Conservation (phyloP, 2,888 invertebrate genomes). For the Cephus pygmeus region DNA sequence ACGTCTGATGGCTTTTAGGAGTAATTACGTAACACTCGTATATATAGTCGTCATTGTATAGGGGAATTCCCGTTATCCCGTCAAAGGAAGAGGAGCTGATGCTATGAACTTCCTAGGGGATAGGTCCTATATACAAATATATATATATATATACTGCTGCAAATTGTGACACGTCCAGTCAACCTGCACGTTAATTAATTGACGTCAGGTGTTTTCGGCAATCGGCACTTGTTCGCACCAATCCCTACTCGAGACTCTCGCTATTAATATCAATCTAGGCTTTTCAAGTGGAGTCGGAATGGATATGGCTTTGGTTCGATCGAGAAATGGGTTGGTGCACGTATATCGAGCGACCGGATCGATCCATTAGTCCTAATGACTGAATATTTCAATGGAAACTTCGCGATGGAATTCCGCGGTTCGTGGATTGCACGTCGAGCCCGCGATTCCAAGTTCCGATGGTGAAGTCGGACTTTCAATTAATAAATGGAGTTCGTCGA, state of each 20-base stretch:
- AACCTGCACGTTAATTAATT: not conserved
- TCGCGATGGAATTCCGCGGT: not conserved
- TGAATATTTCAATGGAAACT: not conserved
- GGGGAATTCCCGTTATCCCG: too few relatives aligned
- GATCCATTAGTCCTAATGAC: not conserved
- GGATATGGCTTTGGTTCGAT: not conserved
- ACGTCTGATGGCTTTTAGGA: not conserved
- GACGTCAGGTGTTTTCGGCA: not conserved
- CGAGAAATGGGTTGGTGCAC: not conserved
- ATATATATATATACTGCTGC: not conserved
- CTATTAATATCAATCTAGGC: not conserved
- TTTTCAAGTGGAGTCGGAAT: not conserved
- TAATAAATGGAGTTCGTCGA: not conserved
- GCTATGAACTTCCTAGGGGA: not conserved
- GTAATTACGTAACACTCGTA: too few relatives aligned
- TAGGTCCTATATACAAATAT: not conserved
- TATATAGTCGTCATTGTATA: too few relatives aligned
- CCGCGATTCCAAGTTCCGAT: not conserved
- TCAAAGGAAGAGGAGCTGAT: not conserved
- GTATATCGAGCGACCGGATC: not conserved
- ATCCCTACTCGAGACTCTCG: not conserved
- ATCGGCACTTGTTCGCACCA: not conserved
- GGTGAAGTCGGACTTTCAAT: not conserved
- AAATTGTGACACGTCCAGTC: not conserved
- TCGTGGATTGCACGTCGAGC: not conserved